phyloP scores from a whole-genome alignment of 2,797 vertebrate species.

The Amphiprion clarkii region DNA sequence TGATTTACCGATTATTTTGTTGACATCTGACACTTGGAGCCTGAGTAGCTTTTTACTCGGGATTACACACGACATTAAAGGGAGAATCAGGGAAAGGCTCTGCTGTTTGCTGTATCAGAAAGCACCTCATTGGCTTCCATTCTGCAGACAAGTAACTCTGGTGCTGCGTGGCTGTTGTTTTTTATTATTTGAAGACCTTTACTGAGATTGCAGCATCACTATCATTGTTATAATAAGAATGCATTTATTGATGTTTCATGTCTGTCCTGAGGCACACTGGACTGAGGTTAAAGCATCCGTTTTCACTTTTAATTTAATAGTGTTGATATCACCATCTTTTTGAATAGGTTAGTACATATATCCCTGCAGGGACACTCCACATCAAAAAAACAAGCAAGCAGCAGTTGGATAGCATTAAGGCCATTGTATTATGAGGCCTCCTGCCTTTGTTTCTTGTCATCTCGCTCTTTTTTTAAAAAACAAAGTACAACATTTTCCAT shows the following conservation, averaged over 20 bases:
- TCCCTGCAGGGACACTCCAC: not conserved
- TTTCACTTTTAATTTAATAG: not conserved
- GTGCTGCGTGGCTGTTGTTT: not conserved
- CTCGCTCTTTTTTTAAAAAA: too few relatives aligned
- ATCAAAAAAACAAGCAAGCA: not conserved
- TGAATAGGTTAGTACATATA: not conserved
- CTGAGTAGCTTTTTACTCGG: conserved; percentile 27
- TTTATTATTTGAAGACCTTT: not conserved
- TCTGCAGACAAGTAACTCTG: not conserved
- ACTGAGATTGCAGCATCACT: conserved; percentile 7
- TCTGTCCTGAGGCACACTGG: not conserved
- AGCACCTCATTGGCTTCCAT: not conserved
- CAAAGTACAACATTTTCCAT: too few relatives aligned
- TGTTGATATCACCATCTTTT: not conserved
- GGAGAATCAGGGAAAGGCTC: conserved; percentile 11
- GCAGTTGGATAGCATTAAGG: not conserved
- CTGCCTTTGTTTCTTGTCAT: too few relatives aligned
- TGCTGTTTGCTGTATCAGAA: conserved; percentile 4
- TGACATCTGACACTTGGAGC: conserved; percentile 50
- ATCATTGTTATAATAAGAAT: not conserved
- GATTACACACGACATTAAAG: conserved; percentile 28
- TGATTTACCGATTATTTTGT: conserved; percentile 59
- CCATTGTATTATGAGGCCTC: too few relatives aligned
- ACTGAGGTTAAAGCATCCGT: not conserved
- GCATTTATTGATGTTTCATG: not conserved